These are phyloP conservation scores for Stictonetta naevosa DNA, from an alignment of 2,113 vertebrate species.

Conservation along the genomic window DNA sequence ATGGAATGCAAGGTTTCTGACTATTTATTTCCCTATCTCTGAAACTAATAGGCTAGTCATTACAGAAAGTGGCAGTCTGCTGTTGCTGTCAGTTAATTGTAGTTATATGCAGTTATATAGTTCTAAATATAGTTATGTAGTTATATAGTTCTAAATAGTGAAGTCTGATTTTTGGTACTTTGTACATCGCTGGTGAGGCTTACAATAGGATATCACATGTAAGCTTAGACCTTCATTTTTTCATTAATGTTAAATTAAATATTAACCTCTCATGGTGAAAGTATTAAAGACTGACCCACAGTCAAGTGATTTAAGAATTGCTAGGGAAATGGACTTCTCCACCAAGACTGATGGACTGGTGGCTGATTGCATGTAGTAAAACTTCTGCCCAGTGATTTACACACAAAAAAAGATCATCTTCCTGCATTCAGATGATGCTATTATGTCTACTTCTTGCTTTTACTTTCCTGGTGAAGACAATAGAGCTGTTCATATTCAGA, in stretches of 20 bases:
- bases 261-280: background rate
- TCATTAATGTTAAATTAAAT: background rate
- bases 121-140: no score
- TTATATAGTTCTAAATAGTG: background rate
- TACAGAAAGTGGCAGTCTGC: background rate
- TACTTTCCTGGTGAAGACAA: background rate
- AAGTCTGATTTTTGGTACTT: background rate
- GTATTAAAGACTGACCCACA: background rate
- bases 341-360: background rate
- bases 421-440: background rate
- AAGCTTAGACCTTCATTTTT: background rate
- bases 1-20: background rate
- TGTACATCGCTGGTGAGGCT: background rate
- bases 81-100: background rate
- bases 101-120: background rate
- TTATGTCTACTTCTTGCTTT: background rate
- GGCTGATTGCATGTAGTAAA: background rate
- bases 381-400: background rate
- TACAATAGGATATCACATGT: fast-evolving
- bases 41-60: background rate
- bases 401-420: background rate
- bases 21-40: background rate
- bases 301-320: background rate
- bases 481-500: background rate
- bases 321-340: background rate